Evolutionary conservation across 2,888 invertebrate genomes (phyloP).

Genomic region (Bugula neritina): DNA sequence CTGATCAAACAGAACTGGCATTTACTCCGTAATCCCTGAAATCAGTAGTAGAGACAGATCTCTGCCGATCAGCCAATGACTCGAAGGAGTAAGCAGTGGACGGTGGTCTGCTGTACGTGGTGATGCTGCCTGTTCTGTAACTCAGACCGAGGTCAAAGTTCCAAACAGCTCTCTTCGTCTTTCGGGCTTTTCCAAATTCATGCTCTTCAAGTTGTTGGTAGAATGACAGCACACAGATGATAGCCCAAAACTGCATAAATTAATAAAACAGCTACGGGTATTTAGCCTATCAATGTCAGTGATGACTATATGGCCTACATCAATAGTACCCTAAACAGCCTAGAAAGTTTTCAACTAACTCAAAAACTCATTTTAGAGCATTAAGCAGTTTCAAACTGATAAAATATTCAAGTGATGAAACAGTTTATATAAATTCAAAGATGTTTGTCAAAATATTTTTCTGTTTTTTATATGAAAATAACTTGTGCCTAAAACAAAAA

Average conservation of each 20-base stretch:
- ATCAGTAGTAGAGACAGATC: constrained; percentile 4
- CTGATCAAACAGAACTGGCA: constrained; percentile 21
- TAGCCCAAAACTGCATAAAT: constrained; percentile 19
- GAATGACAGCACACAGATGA: constrained; percentile 26
- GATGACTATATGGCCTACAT: too few species aligned
- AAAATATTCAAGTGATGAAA: too few species aligned
- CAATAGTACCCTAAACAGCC: too few species aligned
- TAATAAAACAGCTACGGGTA: too few species aligned
- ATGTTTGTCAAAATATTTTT: too few species aligned
- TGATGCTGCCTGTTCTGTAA: constrained; percentile 3
- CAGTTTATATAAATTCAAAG: too few species aligned
- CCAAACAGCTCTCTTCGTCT: constrained; percentile 26
- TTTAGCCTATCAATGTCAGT: too few species aligned
- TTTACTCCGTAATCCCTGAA: constrained; percentile 20
- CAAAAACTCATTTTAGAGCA: too few species aligned
- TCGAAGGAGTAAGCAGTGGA: constrained; percentile 27
- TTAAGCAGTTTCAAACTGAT: too few species aligned
- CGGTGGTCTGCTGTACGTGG: constrained; percentile 18
- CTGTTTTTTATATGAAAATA: too few species aligned
- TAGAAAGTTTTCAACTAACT: too few species aligned
- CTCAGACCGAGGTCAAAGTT: constrained; percentile 26
- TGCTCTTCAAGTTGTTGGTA: constrained; percentile 26
- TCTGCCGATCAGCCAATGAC: constrained; percentile 19
- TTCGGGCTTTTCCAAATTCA: constrained; percentile 18
- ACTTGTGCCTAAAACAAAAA: too few species aligned